These are phyloP conservation scores for Aurelia aurita complex sp. Pacific DNA, from an alignment of 30 jellyfish, hydroid and myxozoan species.

Conservation along the genomic window DNA sequence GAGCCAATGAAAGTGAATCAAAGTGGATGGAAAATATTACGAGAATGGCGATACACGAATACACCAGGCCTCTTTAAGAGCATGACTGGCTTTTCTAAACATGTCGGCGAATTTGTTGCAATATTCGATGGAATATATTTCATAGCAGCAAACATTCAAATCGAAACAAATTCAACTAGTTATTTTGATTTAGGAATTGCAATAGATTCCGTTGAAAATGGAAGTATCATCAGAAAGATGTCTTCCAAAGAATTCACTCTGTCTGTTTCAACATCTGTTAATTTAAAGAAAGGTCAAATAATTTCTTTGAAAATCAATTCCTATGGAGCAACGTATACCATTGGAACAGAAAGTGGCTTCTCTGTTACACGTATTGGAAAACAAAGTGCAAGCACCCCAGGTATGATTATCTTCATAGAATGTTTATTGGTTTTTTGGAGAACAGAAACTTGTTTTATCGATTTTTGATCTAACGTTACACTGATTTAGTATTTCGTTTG, in stretches of 20 bases:
- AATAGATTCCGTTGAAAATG: slow-evolving; percentile 57
- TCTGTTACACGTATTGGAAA: slow-evolving; percentile 61
- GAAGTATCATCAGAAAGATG: slow-evolving; percentile 29
- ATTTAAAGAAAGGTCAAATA: slow-evolving; percentile 59
- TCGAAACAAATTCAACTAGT: slow-evolving; percentile 28
- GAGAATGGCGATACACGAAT: slow-evolving; percentile 60
- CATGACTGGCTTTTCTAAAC: slow-evolving; percentile 84
- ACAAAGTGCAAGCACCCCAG: slow-evolving; percentile 13
- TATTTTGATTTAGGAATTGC: slow-evolving; percentile 66
- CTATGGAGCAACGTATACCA: slow-evolving; percentile 30
- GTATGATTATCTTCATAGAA: slow-evolving; percentile 1
- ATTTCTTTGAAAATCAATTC: slow-evolving; percentile 55
- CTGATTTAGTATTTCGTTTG: too few relatives aligned
- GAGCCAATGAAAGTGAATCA: slow-evolving; percentile 2
- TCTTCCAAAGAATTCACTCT: slow-evolving; percentile 61
- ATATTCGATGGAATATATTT: slow-evolving; percentile 71
- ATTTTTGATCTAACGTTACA: too few relatives aligned
- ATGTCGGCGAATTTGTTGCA: slow-evolving; percentile 76
- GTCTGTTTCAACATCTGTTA: slow-evolving; percentile 41
- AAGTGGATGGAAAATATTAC: slow-evolving; percentile 39
- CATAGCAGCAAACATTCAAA: slow-evolving; percentile 67
- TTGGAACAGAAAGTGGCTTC: slow-evolving; percentile 75
- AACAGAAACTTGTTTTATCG: too few relatives aligned
- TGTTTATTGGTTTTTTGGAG: too few relatives aligned
- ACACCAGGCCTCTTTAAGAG: slow-evolving; percentile 74